phyloP scores from a whole-genome alignment of 1,140 invertebrate species.

The Helicoverpa zea region DNA sequence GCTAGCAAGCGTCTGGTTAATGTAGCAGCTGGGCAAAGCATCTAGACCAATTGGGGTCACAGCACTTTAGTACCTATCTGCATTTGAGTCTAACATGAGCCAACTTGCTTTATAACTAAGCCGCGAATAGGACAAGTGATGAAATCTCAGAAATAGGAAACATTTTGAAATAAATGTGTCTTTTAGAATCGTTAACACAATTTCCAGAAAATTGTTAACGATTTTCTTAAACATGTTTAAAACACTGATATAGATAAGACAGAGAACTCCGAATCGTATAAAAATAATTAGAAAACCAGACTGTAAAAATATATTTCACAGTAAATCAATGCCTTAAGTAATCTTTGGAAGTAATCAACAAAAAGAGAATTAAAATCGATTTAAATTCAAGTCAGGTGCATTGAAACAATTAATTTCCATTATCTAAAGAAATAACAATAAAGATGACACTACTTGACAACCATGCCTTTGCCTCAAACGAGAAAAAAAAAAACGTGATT shows the following conservation, averaged over 20 bases:
- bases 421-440: constrained; percentile 59
- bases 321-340: constrained; percentile 12
- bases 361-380: constrained; percentile 56
- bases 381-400: constrained; percentile 54
- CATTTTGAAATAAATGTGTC: no score
- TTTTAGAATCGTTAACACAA: background rate
- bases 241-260: background rate
- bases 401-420: constrained; percentile 57
- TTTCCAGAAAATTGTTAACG: background rate
- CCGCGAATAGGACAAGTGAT: no score
- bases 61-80: no score
- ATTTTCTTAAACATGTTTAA: background rate
- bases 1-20: no score
- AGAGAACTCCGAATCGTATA: background rate
- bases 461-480: constrained; percentile 23
- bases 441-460: constrained; percentile 51
- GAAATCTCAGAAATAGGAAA: no score
- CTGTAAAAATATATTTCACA: constrained; percentile 30
- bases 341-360: constrained; percentile 46
- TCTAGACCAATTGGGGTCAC: no score
- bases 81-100: no score
- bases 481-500: constrained; percentile 46
- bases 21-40: no score
- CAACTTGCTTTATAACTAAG: no score
- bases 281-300: background rate